A percentile compares a stretch with the other conserved stretches of the same genome.
Conservation (phyloP, 2,113 vertebrate species). For the Dolichallabes microphthalmus region DNA sequence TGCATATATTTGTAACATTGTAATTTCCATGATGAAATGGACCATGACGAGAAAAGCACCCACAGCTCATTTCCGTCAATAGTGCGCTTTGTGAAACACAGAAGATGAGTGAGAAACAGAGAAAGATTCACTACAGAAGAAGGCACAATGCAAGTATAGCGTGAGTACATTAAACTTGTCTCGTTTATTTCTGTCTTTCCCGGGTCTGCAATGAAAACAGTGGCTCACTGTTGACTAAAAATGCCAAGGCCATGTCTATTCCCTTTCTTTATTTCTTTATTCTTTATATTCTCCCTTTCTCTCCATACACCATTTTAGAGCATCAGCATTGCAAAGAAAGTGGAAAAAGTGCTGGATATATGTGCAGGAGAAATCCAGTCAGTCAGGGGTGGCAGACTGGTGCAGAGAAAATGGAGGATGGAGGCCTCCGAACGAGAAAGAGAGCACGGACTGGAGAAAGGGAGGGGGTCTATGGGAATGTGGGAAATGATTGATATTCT, state of each 20-base stretch:
- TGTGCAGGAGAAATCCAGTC: constrained; percentile 7
- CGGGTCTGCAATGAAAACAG: constrained; percentile 3
- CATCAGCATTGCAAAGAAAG: background rate
- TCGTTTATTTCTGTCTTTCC: constrained; percentile 12
- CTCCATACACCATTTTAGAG: background rate
- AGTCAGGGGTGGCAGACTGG: constrained; percentile 23
- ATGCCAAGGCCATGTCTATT: constrained; percentile 20
- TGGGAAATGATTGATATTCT: constrained; percentile 67
- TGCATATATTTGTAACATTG: constrained; percentile 23
- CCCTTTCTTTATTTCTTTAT: background rate
- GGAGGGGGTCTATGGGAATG: constrained; percentile 22
- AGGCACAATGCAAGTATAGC: background rate
- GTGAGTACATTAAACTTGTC: constrained; percentile 1
- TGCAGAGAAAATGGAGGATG: constrained; percentile 26
- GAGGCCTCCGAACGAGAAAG: constrained; percentile 28
- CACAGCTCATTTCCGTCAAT: constrained; percentile 22
- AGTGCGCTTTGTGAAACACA: constrained; percentile 11
- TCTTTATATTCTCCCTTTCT: background rate
- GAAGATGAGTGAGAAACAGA: background rate
- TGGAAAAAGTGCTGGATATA: constrained; percentile 13
- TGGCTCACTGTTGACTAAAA: constrained; percentile 31
- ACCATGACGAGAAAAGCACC: constrained; percentile 21
- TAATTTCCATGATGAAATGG: constrained; percentile 35
- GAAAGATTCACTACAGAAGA: background rate
- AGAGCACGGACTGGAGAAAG: constrained; percentile 19